These are phyloP conservation scores for Menidia menidia DNA, from an alignment of 2,797 vertebrate species.

Conservation along the genomic window DNA sequence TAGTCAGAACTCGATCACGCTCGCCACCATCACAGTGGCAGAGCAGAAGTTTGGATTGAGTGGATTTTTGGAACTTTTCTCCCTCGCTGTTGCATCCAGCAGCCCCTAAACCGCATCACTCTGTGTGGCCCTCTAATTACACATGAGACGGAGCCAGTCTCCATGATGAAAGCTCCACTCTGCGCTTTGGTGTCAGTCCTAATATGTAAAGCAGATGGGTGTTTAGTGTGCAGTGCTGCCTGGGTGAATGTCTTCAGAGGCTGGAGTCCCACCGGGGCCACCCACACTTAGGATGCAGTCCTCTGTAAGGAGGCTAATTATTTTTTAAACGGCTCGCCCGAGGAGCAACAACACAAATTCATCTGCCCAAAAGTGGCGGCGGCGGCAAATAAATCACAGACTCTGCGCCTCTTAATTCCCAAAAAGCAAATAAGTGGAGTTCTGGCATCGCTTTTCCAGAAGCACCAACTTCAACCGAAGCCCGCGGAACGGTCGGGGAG, in stretches of 20 bases:
- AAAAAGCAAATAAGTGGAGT: constrained; percentile 1
- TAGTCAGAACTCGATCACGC: constrained; percentile 13
- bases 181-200: constrained; percentile 77
- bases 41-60: neutral
- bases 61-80: constrained; percentile 14
- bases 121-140: constrained; percentile 81
- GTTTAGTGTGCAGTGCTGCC: constrained; percentile 68
- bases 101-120: constrained; percentile 64
- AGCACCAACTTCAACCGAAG: neutral
- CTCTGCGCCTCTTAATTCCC: neutral
- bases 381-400: constrained; percentile 3
- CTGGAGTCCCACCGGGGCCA: constrained; percentile 69
- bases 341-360: constrained; percentile 9
- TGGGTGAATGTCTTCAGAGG: constrained; percentile 55
- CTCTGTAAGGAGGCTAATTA: constrained; percentile 36
- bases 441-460: neutral
- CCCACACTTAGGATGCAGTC: constrained; percentile 61
- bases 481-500: constrained; percentile 16
- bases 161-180: constrained; percentile 78
- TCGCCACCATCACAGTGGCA: constrained; percentile 8
- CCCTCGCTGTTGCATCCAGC: constrained; percentile 45
- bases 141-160: constrained; percentile 76
- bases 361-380: constrained; percentile 2
- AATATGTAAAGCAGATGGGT: constrained; percentile 84
- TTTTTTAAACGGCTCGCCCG: constrained; percentile 13